Percentiles rank a stretch among this genome's conserved stretches.
These are phyloP conservation scores for Malacoctenus gilli DNA, from an alignment of 2,797 vertebrate genomes.

Conservation along the genomic window DNA sequence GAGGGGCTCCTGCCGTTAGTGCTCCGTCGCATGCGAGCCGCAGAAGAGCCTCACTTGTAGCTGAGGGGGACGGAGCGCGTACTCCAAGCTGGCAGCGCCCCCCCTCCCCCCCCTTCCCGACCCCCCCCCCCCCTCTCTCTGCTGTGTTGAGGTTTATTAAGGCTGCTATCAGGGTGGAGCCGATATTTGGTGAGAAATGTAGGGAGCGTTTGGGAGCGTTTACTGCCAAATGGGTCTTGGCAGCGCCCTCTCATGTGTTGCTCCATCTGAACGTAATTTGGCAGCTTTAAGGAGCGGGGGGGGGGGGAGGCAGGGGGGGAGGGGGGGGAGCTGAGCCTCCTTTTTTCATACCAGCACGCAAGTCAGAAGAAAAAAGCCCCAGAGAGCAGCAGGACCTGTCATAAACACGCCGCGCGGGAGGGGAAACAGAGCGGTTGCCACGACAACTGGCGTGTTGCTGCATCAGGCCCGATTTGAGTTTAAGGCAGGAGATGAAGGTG, in stretches of 20 bases:
- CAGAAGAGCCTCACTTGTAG: conserved; percentile 55
- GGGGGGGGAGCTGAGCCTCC: conserved; percentile 48
- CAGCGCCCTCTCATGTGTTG: conserved; percentile 67
- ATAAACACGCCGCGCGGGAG: conserved; percentile 68
- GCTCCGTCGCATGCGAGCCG: conserved; percentile 75
- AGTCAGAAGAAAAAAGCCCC: conserved; percentile 45
- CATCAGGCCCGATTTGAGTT: conserved; percentile 60
- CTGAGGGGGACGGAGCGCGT: conserved; percentile 68
- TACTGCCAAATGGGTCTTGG: conserved; percentile 76
- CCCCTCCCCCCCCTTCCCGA: conserved; percentile 3
- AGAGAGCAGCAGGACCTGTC: conserved; percentile 63
- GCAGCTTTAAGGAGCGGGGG: conserved; percentile 42
- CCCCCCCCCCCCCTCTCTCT: conserved; percentile 54
- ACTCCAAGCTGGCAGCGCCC: conserved; percentile 62
- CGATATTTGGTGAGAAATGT: conserved; percentile 75
- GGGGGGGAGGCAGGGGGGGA: conserved; percentile 6
- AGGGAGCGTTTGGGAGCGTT: conserved; percentile 71
- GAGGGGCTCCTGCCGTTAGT: conserved; percentile 70
- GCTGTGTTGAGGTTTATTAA: conserved; percentile 72
- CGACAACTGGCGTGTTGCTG: conserved; percentile 51
- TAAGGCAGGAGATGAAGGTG: conserved; percentile 57
- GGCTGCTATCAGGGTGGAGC: conserved; percentile 65
- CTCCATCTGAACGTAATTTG: conserved; percentile 83
- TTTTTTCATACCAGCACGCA: conserved; percentile 62
- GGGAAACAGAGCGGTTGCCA: conserved; percentile 70